These are phyloP conservation scores for Psix sp. DNA, from an alignment of 1,140 invertebrate genomes.

Conservation along the genomic window DNA sequence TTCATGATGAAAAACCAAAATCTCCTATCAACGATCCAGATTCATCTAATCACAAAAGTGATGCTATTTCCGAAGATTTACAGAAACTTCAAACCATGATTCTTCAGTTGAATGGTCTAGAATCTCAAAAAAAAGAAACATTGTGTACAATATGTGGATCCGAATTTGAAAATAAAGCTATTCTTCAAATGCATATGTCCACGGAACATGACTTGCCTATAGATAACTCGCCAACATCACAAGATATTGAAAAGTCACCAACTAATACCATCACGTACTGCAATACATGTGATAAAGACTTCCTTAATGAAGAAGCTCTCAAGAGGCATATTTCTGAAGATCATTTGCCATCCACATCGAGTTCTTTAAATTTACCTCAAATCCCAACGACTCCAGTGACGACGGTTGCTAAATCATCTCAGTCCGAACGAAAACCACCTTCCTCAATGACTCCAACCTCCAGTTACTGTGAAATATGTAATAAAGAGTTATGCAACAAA, in stretches of 20 bases:
- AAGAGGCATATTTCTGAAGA: constrained; percentile 80
- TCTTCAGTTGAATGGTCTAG: constrained; percentile 88
- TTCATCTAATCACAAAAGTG: constrained; percentile 66
- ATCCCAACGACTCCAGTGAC: constrained; percentile 12
- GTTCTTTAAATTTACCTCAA: constrained; percentile 48
- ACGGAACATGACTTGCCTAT: constrained; percentile 77
- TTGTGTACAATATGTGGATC: constrained; percentile 80
- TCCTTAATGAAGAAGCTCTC: constrained; percentile 76
- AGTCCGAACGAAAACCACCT: constrained; percentile 63
- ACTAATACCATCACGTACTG: constrained; percentile 64
- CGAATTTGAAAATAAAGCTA: constrained; percentile 80
- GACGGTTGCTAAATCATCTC: constrained; percentile 47
- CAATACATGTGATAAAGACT: constrained; percentile 79
- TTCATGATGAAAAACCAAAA: constrained; percentile 71
- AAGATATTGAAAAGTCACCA: constrained; percentile 62
- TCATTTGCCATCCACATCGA: constrained; percentile 70
- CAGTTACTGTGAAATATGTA: constrained; percentile 99
- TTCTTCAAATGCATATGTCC: constrained; percentile 80
- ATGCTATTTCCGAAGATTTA: constrained; percentile 86
- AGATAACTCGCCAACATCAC: constrained; percentile 61
- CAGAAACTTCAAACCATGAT: constrained; percentile 95
- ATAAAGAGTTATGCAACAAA: constrained; percentile 99
- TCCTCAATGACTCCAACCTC: constrained; percentile 81
- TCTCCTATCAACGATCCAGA: constrained; percentile 66
- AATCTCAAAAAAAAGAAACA: constrained; percentile 77